Evolutionary conservation across 2,888 invertebrate genomes (phyloP), one percentile per base, ranked within the genome.

Genomic region (Hipparchia semele): DNA sequence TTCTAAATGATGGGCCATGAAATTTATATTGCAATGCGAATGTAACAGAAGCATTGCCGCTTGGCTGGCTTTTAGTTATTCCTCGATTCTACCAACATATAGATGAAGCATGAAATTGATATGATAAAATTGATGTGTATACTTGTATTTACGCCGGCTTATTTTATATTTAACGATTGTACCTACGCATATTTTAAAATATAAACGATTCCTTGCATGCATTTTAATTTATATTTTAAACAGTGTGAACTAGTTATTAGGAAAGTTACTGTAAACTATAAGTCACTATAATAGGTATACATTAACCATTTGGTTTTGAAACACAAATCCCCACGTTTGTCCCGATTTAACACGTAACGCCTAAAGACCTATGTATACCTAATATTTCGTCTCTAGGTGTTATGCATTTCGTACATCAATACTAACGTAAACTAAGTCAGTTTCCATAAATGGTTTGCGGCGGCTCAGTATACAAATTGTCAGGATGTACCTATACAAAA

Each of bases 121-220:
- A 49, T 45, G 12, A 45, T 60, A 6, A 4, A 4, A 12, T 39
- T 39, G 39, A 39, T 39, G 39, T 39, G 39, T 39, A 5, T 58
- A 68, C 5, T 46, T 54, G n/a, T 59, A 71, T 33, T 69, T 68
- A 70, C 65, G 65, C 53, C 68, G 66, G 64, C 49, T 73, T 70
- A 74, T 74, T 74, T 74, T 71, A 72, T 76, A 68, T 67, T 73
- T 71, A 75, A 76, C 75, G 77, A 59, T 39, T 33, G 33, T 23
- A 33, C 7, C 13, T 59, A 39, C 10, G 70, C 68, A 72, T 77
- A 66, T 75, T 68, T 68, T 64, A 69, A 73, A 53, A 71, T 75
- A 74, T 75, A 67, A 66, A 75, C 61, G 70, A 80, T 80, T 81
- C 81, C 80, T 80, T 74, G 76, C 75, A 73, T 77, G 81, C 81